Evolutionary conservation across 2,113 vertebrate species (phyloP).

Genomic region (Rhinolophus sinicus): DNA sequence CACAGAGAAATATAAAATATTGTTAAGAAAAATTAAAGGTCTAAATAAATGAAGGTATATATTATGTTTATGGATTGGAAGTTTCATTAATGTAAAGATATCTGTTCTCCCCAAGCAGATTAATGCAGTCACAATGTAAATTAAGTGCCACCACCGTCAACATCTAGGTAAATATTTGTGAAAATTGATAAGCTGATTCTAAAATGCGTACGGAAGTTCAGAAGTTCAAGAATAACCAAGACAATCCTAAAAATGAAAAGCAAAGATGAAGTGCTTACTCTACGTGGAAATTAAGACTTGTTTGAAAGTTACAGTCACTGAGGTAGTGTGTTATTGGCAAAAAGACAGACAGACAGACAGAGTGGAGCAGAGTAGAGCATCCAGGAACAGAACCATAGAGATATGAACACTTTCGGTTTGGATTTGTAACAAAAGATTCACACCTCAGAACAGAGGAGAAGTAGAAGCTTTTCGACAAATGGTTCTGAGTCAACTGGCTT

Average conservation of each 20-base stretch:
- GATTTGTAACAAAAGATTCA: not conserved
- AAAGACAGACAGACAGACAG: not conserved
- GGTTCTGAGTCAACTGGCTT: not conserved
- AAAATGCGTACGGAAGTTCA: not conserved
- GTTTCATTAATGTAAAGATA: not conserved
- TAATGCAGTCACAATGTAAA: not conserved
- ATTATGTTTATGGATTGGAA: not conserved
- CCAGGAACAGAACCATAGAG: not conserved
- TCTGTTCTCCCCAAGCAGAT: not conserved
- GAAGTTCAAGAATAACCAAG: not conserved
- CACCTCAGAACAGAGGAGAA: not conserved
- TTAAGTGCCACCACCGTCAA: not conserved
- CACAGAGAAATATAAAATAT: not conserved
- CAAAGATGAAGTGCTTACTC: rapidly evolving
- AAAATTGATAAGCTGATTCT: not conserved
- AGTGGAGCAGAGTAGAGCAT: not conserved
- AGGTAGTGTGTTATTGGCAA: not conserved
- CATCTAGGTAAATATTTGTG: not conserved
- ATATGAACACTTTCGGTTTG: not conserved
- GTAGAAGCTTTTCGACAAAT: not conserved
- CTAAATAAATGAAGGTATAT: not conserved
- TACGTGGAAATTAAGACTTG: not conserved
- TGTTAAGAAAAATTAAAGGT: not conserved
- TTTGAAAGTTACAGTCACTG: no score
- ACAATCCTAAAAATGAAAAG: not conserved